phyloP scores from a whole-genome alignment of 1,140 invertebrate species.

The Dryas iulia region DNA sequence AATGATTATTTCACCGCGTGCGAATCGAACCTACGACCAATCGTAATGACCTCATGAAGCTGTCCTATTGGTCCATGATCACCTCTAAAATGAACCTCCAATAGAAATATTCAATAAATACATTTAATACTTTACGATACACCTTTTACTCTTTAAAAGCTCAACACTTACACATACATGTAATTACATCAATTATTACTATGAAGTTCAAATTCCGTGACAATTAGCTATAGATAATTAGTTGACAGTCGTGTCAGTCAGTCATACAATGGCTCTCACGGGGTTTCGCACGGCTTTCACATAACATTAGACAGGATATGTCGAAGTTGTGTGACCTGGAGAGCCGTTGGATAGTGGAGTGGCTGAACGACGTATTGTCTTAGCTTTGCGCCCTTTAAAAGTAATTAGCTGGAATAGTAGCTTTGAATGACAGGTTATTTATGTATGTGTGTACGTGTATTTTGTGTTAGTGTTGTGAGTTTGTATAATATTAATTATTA shows the following conservation, averaged over 20 bases:
- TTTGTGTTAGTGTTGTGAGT: not conserved
- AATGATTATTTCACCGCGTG: too few relatives aligned
- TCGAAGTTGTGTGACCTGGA: conserved; percentile 28
- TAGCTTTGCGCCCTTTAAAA: not conserved
- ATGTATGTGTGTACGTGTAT: not conserved
- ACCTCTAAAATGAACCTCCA: too few relatives aligned
- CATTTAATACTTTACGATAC: not conserved
- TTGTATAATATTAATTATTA: not conserved
- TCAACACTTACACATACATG: too few relatives aligned
- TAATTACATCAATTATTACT: too few relatives aligned
- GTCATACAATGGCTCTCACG: conserved; percentile 48
- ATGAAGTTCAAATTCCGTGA: conserved; percentile 35
- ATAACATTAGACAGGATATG: conserved; percentile 59
- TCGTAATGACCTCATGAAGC: too few relatives aligned
- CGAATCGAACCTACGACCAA: too few relatives aligned
- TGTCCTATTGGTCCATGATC: too few relatives aligned
- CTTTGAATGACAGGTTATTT: not conserved
- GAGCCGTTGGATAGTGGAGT: conserved; percentile 15
- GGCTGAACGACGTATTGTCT: not conserved
- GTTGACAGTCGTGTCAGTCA: conserved; percentile 23
- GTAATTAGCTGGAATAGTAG: not conserved
- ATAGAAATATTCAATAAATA: not conserved
- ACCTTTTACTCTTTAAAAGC: not conserved
- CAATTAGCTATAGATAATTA: conserved; percentile 64
- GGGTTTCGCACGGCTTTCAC: conserved; percentile 65